Evolutionary conservation across 2,113 vertebrate genomes (phyloP), one percentile per base, ranked within the genome.

Genomic region (Dasypus novemcinctus): DNA sequence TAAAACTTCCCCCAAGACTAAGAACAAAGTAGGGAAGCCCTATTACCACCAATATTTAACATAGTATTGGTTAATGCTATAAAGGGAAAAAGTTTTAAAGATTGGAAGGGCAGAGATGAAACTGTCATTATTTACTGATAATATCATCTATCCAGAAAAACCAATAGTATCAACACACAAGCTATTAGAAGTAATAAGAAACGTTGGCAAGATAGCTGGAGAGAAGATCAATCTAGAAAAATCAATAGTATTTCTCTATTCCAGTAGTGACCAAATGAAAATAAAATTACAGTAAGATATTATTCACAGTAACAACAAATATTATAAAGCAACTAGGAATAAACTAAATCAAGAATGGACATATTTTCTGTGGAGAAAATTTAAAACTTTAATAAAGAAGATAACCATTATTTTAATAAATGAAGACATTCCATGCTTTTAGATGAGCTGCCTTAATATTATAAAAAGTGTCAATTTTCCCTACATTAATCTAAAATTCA

Each of bases 211-310:
- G 46, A 52, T 87, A 78, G 52, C 25, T 74, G 33, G 31, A 69
- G 83, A 84, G 75, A 93, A 69, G 57, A 95, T 94, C 87, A 71
- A 68, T 94, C 59, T 68, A 91, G 86, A 94, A 82, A 96, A 95
- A 82, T 93, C 82, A 94, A 90, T 95, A 92, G 5, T 29, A 63
- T 88, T 93, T 96, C 54, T 96, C n/a, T 86, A 85, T 78, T 78
- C 36, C 18, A 33, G 21, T 18, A 79, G 68, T 74, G 23, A 87
- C n/a, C 36, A 27, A 82, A 21, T 54, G 66, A 91, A 92, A 96
- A 91, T 84, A 88, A 95, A 84, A 93, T 81, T 76, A 57, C 46
- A 78, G 95, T 95, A 68, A 74, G 49, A 36, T 41, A 82, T 74
- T 78, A 83, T 88, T 82, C 86, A 94, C 95, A 92, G 81, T 72